These are phyloP conservation scores for Pampus argenteus DNA, from an alignment of 2,797 vertebrate species.

Conservation along the genomic window DNA sequence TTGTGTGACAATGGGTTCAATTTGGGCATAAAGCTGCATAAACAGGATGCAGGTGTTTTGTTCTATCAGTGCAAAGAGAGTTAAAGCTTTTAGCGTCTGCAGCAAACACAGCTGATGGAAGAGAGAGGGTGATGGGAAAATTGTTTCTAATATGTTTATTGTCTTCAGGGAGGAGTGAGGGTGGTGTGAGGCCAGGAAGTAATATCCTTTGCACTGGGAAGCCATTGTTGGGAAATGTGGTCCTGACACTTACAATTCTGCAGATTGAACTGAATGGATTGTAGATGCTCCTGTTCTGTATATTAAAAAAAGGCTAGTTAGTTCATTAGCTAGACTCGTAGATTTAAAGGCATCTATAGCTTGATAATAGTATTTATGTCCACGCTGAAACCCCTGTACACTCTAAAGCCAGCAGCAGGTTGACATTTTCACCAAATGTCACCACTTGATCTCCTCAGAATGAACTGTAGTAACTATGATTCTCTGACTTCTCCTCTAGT, in stretches of 20 bases:
- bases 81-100: constrained; percentile 21
- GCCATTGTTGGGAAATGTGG: constrained; percentile 29
- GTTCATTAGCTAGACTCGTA: neutral
- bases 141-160: constrained; percentile 34
- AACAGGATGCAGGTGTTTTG: neutral
- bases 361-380: neutral
- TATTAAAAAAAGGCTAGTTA: too few relatives aligned
- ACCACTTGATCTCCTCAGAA: too few relatives aligned
- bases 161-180: constrained; percentile 8
- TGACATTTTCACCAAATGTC: too few relatives aligned
- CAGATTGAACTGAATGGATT: neutral
- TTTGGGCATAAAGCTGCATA: neutral
- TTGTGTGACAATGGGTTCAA: neutral
- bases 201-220: constrained; percentile 1
- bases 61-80: neutral
- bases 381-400: neutral
- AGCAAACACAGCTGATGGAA: neutral
- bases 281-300: neutral
- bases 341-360: neutral
- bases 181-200: constrained; percentile 6
- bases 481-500: too few relatives aligned
- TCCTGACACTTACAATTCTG: constrained; percentile 8
- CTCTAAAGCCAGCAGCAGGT: neutral
- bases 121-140: neutral
- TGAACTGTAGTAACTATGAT: too few relatives aligned